Percentiles rank a stretch among this genome's conserved stretches.
Evolutionary conservation across 2,113 vertebrate species (phyloP).

Genomic region (Rhinolophus sinicus): DNA sequence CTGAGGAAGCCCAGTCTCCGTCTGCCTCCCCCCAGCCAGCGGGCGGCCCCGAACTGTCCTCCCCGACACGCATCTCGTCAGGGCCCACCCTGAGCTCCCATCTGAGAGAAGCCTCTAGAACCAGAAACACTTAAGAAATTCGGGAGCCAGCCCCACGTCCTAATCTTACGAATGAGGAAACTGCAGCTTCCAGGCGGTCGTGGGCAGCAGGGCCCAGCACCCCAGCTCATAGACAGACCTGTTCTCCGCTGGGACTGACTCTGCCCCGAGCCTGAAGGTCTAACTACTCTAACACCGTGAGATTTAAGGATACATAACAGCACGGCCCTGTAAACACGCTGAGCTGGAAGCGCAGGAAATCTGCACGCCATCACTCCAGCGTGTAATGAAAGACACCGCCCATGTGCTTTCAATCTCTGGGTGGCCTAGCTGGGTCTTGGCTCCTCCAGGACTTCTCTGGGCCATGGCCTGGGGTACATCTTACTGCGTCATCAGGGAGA

Average conservation of each 20-base stretch:
- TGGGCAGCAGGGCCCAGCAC: not conserved
- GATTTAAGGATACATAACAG: rapidly evolving
- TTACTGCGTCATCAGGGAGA: not conserved
- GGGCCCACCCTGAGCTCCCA: not conserved
- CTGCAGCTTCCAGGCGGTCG: rapidly evolving
- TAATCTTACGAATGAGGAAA: not conserved
- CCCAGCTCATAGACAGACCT: rapidly evolving
- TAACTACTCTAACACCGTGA: not conserved
- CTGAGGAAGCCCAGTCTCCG: not conserved
- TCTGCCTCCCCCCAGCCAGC: not conserved
- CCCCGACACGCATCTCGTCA: not conserved
- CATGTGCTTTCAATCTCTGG: not conserved
- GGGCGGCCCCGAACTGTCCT: too few relatives aligned
- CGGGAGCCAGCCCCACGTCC: not conserved
- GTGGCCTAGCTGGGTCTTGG: not conserved
- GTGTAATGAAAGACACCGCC: not conserved
- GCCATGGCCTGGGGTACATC: not conserved
- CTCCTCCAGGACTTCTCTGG: not conserved
- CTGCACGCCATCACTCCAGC: not conserved
- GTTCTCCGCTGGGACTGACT: not conserved
- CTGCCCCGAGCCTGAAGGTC: not conserved
- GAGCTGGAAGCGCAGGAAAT: not conserved
- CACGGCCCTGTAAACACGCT: rapidly evolving
- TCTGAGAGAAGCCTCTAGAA: not conserved
- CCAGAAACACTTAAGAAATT: not conserved